Evolutionary conservation across 1,140 invertebrate genomes (phyloP).

Genomic region (Brevipalpus yothersi): DNA sequence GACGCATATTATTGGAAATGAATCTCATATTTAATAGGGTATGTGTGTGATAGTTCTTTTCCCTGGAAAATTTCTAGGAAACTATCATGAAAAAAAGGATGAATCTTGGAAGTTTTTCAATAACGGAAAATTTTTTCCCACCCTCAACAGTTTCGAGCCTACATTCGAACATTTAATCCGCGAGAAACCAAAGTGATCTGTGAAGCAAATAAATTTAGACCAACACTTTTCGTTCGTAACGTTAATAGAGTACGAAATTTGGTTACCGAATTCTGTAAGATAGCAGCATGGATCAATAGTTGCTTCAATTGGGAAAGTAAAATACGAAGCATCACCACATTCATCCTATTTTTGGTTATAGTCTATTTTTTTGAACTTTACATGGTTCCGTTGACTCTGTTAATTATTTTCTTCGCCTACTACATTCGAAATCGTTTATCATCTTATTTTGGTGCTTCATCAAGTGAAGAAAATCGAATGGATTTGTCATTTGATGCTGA

Average conservation of each 20-base stretch:
- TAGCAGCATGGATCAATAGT: slow-evolving; percentile 72
- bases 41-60: slow-evolving; percentile 16
- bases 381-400: slow-evolving; percentile 48
- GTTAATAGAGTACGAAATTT: slow-evolving; percentile 75
- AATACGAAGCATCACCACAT: slow-evolving; percentile 56
- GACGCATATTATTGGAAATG: slow-evolving; percentile 80
- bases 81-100: no score
- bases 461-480: slow-evolving; percentile 12
- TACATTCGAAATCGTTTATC: slow-evolving; percentile 7
- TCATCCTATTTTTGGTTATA: slow-evolving; percentile 51
- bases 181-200: slow-evolving; percentile 86
- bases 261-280: slow-evolving; percentile 61
- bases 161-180: slow-evolving; percentile 73
- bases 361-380: slow-evolving; percentile 66
- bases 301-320: slow-evolving; percentile 93
- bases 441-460: slow-evolving; percentile 2
- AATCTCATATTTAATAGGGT: slow-evolving; percentile 73
- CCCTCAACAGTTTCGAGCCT: slow-evolving; percentile 55
- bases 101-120: no score
- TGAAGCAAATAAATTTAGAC: slow-evolving; percentile 78
- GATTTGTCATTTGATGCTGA: slow-evolving; percentile 32
- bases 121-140: no score
- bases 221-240: slow-evolving; percentile 68
- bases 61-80: no score
- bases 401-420: slow-evolving; percentile 50